Conservation (phyloP, 2,797 vertebrate species). For the Menidia menidia region DNA sequence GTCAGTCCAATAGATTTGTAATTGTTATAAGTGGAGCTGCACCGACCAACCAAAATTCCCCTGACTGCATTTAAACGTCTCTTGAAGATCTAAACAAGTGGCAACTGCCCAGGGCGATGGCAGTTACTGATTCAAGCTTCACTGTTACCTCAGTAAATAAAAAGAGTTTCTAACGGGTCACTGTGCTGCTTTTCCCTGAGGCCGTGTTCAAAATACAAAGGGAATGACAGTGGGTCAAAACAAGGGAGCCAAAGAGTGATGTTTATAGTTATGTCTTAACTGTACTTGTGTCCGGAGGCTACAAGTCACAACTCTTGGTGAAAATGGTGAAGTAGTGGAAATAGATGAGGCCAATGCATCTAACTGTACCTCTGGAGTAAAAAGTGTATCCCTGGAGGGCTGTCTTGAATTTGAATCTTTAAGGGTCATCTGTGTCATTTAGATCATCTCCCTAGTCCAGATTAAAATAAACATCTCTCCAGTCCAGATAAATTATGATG, state of each 20-base stretch:
- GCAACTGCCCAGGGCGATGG: slow-evolving; percentile 29
- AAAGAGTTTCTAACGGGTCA: slow-evolving; percentile 72
- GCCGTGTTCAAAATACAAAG: slow-evolving; percentile 64
- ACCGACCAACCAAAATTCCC: slow-evolving; percentile 17
- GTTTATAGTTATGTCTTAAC: slow-evolving; percentile 60
- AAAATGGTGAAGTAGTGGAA: slow-evolving; percentile 41
- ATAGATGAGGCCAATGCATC: slow-evolving; percentile 37
- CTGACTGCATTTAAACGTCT: slow-evolving; percentile 8
- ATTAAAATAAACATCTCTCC: not conserved
- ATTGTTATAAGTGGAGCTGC: slow-evolving; percentile 26
- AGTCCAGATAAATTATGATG: not conserved
- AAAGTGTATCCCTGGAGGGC: slow-evolving; percentile 26
- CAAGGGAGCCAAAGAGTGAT: slow-evolving; percentile 49
- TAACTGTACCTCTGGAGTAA: slow-evolving; percentile 44
- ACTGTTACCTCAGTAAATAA: slow-evolving; percentile 66
- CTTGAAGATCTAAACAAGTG: slow-evolving; percentile 42
- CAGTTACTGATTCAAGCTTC: slow-evolving; percentile 62
- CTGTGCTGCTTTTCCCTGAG: slow-evolving; percentile 60
- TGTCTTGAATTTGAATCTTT: slow-evolving; percentile 22
- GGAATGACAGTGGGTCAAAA: slow-evolving; percentile 40
- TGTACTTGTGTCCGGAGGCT: slow-evolving; percentile 54
- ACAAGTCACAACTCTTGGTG: slow-evolving; percentile 40
- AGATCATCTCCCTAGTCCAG: slow-evolving; percentile 1
- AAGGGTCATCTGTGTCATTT: slow-evolving; percentile 32
- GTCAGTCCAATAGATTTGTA: slow-evolving; percentile 11